These are phyloP conservation scores for Galerucella pusilla DNA, from an alignment of 2,888 invertebrate species.

Conservation along the genomic window DNA sequence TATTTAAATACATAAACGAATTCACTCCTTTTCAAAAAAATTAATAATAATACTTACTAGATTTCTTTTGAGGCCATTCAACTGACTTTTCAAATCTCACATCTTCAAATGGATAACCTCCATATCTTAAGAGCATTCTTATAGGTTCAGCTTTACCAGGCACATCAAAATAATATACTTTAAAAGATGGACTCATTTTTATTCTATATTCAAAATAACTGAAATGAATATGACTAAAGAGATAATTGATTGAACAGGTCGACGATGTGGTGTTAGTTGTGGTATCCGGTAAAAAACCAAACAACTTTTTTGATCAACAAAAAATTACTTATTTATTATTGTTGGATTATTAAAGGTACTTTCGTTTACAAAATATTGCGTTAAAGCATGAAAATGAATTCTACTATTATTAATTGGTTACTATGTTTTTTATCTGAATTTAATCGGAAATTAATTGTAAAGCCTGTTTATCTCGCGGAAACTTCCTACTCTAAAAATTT, in stretches of 20 bases:
- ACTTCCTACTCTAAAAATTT: no score
- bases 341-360: no score
- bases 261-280: not conserved
- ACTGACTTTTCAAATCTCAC: conserved; percentile 20
- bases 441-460: no score
- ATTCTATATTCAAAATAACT: not conserved
- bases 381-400: no score
- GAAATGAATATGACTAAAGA: not conserved
- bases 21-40: no score
- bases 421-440: no score
- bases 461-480: no score
- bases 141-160: conserved; percentile 40
- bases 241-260: not conserved
- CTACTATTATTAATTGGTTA: no score
- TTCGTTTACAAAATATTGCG: no score
- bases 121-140: conserved; percentile 36
- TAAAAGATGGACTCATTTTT: conserved; percentile 34
- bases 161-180: conserved; percentile 36
- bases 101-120: conserved; percentile 40
- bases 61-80: conserved; percentile 38
- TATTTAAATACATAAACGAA: no score
- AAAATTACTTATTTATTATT: not conserved
- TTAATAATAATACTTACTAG: conserved; percentile 28
- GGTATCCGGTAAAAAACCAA: not conserved
- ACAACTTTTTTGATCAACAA: not conserved